Base-by-base conservation (phyloP, 1,140 invertebrate genomes). In the Hylaeus anthracinus region DNA sequence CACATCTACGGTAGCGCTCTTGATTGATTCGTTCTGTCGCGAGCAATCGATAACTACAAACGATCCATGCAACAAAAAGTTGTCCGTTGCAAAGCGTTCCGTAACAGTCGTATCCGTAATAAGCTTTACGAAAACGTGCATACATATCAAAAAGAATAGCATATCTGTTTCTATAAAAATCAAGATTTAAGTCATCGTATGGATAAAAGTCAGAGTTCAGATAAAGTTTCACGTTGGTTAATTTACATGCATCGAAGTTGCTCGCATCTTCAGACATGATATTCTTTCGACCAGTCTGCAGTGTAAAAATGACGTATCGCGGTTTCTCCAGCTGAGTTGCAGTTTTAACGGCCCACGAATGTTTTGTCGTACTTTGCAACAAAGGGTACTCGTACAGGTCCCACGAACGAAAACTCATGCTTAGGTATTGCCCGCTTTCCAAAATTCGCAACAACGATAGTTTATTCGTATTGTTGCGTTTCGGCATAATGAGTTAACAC, bases 311-410 rank as follows among this genome's bases (percentile, higher is more conserved):
- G 2, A 88, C 77, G 61, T 78, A 89, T 66, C 84, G 76, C 10
- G 87, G 26, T 76, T 82, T 86, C 74, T 86, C 83, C 4, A 88
- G 5, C 45, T 82, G 69, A 2, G 64, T 80, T 2, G 80, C 75
- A 1, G 81, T 86, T 87, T 1, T 88, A 78, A n/a, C 80, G 67
- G 82, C 83, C 86, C 1, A 82, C n/a, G 51, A 51, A 77, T 86
- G 78, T 60, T 90, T 90, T 39, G 48, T 72, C 0, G 85, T 88
- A 15, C 63, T 43, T 48, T 89, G 88, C n/a, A 92, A 65, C 2
- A 86, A 15, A 5, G 88, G 89, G 84, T 90, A 90, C 71, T 92
- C 89, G 81, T 91, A 88, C 26, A 91, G 26, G 51, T 92, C 85
- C 91, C 89, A 91, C 9, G 55, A 86, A 56, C 90, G 56, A n/a